A percentile compares a stretch with the other conserved stretches of the same genome.
These are phyloP conservation scores for Lagocephalus sceleratus DNA, from an alignment of 2,797 vertebrate species.

Conservation along the genomic window DNA sequence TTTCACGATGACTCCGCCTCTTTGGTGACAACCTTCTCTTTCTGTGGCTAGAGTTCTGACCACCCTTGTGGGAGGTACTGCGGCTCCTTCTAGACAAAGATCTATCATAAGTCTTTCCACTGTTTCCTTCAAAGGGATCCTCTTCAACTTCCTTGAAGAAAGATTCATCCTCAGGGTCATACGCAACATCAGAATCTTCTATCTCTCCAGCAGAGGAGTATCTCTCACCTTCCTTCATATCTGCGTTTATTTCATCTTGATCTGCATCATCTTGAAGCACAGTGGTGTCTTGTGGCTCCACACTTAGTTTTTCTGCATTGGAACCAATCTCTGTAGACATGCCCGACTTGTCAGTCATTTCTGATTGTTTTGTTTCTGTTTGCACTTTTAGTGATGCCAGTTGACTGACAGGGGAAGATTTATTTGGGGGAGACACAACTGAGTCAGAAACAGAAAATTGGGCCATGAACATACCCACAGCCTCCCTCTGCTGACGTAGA, in stretches of 20 bases:
- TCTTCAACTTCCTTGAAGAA: slow-evolving; percentile 90
- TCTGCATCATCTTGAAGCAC: slow-evolving; percentile 17
- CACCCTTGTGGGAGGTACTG: slow-evolving; percentile 26
- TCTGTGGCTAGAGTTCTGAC: slow-evolving; percentile 50
- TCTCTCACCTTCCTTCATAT: slow-evolving; percentile 50
- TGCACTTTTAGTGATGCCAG: slow-evolving; percentile 61
- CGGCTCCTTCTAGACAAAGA: slow-evolving; percentile 39
- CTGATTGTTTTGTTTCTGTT: slow-evolving; percentile 42
- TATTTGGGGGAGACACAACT: slow-evolving; percentile 88
- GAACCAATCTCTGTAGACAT: slow-evolving; percentile 72
- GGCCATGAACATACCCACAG: slow-evolving; percentile 94
- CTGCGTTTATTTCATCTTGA: slow-evolving; percentile 46
- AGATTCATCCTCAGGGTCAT: slow-evolving; percentile 91
- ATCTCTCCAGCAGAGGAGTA: slow-evolving; percentile 72
- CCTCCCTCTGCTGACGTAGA: slow-evolving; percentile 89
- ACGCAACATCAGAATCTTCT: slow-evolving; percentile 83
- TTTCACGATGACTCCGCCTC: slow-evolving; percentile 61
- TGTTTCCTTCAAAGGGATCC: slow-evolving; percentile 70
- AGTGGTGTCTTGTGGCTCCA: slow-evolving; percentile 33
- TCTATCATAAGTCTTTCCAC: slow-evolving; percentile 51
- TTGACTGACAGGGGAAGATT: slow-evolving; percentile 71
- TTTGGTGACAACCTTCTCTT: slow-evolving; percentile 67
- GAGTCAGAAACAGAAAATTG: slow-evolving; percentile 94
- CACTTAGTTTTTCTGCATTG: slow-evolving; percentile 47
- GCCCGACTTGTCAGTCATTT: slow-evolving; percentile 53